phyloP scores from a whole-genome alignment of 2,888 invertebrate genomes.

The Noctua janthina region DNA sequence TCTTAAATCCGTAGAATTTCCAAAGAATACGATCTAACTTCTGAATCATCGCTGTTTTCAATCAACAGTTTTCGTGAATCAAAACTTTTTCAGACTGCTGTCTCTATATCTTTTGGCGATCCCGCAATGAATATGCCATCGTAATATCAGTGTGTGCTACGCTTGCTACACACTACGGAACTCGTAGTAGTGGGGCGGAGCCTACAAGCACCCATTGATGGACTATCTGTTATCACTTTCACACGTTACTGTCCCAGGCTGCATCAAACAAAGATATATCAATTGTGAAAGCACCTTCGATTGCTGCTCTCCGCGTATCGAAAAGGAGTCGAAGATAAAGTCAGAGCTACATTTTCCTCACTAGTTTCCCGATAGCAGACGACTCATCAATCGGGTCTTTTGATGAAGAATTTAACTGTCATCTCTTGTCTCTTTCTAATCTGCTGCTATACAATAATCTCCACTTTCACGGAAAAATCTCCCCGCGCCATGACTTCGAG shows the following conservation, averaged over 20 bases:
- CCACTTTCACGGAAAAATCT: constrained; percentile 79
- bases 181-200: constrained; percentile 51
- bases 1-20: no score
- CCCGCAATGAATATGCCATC: background rate
- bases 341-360: constrained; percentile 52
- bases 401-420: constrained; percentile 4
- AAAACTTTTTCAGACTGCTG: background rate
- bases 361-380: constrained; percentile 28
- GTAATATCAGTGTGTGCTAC: constrained; percentile 11
- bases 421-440: constrained; percentile 46
- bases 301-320: constrained; percentile 58
- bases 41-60: background rate
- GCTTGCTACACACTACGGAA: constrained; percentile 19
- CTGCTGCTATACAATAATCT: constrained; percentile 56
- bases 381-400: constrained; percentile 26
- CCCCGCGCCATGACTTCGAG: constrained; percentile 78
- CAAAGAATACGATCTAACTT: no score
- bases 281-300: constrained; percentile 1
- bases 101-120: background rate
- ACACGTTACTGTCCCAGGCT: constrained; percentile 44
- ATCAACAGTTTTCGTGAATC: background rate
- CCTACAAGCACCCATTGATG: constrained; percentile 47
- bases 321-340: constrained; percentile 58
- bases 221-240: constrained; percentile 61
- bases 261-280: constrained; percentile 41